Evolutionary conservation across 2,113 vertebrate genomes (phyloP).

Genomic region (Syrmaticus mikado): DNA sequence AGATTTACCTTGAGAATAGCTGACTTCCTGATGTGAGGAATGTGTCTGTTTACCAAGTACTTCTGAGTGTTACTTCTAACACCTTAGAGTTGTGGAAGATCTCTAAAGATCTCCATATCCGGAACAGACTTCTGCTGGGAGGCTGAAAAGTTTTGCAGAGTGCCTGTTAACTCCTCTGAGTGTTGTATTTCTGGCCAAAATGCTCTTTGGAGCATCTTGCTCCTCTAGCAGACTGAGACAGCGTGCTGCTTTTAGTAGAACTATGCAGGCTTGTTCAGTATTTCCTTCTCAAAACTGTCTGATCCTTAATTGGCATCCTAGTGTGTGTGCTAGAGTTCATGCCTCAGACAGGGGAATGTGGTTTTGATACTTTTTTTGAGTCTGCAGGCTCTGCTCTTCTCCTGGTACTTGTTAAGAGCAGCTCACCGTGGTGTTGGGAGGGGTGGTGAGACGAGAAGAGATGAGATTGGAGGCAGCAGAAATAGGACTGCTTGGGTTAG

Average conservation of each 20-base stretch:
- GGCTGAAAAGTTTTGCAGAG: background rate
- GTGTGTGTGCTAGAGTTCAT: background rate
- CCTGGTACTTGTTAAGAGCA: background rate
- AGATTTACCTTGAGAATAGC: background rate
- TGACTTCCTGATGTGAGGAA: slow-evolving; percentile 45
- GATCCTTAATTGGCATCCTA: background rate
- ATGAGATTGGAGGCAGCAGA: background rate
- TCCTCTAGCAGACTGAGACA: background rate
- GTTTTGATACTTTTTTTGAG: background rate
- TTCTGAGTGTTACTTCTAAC: slow-evolving; percentile 37
- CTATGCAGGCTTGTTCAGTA: background rate
- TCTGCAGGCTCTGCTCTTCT: background rate
- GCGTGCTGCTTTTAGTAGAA: background rate
- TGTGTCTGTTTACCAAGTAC: background rate
- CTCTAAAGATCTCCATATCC: background rate
- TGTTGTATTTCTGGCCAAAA: background rate
- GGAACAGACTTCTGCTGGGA: slow-evolving; percentile 14
- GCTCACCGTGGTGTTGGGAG: background rate
- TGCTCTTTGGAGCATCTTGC: background rate
- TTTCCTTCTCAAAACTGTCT: slow-evolving; percentile 3
- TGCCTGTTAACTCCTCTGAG: background rate
- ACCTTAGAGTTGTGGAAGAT: background rate
- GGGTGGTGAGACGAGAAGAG: background rate
- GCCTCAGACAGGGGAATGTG: slow-evolving; percentile 39
- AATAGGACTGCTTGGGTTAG: background rate